Conservation (phyloP, 2,797 vertebrate species). For the Peromyscus eremicus region DNA sequence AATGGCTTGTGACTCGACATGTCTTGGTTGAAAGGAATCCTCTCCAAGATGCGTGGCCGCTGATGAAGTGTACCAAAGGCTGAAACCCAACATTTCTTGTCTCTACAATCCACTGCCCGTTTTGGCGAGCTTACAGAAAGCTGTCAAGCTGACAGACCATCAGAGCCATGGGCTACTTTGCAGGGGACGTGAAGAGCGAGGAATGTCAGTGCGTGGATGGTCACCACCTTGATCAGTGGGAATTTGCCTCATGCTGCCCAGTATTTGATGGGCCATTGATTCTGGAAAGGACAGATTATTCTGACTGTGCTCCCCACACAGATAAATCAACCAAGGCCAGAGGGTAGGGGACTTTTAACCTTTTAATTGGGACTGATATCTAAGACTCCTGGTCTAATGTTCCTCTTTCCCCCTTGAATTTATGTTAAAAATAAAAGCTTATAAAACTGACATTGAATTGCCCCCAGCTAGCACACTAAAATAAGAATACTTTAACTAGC, state of each 20-base stretch:
- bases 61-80: not conserved
- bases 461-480: not conserved
- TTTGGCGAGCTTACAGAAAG: slow-evolving; percentile 58
- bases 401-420: not conserved
- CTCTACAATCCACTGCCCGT: slow-evolving; percentile 5
- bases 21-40: slow-evolving; percentile 15
- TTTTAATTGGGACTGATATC: not conserved
- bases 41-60: slow-evolving; percentile 39
- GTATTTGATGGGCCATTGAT: slow-evolving; percentile 30
- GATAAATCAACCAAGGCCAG: not conserved
- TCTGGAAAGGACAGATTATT: not conserved
- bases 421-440: slow-evolving; percentile 48
- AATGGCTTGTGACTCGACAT: not conserved
- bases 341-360: not conserved
- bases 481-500: not conserved
- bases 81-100: slow-evolving; percentile 25
- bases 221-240: not conserved
- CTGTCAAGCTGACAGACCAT: not conserved
- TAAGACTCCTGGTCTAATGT: not conserved
- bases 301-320: not conserved
- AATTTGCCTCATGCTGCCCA: not conserved
- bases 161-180: not conserved
- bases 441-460: not conserved
- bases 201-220: not conserved
- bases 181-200: not conserved